These are phyloP conservation scores for Coreoperca whiteheadi DNA, from an alignment of 2,113 vertebrate species.

Conservation along the genomic window DNA sequence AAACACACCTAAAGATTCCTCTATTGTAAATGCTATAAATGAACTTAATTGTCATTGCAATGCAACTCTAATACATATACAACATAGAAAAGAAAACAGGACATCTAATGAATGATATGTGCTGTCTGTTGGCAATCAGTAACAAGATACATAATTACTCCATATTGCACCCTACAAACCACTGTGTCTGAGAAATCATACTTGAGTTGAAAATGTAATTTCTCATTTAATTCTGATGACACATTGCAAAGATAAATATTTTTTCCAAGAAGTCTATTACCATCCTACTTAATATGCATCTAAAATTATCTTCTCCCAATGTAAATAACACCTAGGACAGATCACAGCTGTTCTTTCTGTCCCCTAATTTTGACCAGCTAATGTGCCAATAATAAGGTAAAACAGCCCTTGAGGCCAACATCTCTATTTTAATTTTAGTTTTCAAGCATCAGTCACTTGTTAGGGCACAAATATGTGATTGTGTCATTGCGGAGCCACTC, in stretches of 20 bases:
- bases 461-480: constrained; percentile 31
- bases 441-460: constrained; percentile 49
- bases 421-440: constrained; percentile 27
- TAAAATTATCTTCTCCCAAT: not conserved
- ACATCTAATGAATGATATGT: not conserved
- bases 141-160: not conserved
- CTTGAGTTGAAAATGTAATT: not conserved
- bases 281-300: not conserved
- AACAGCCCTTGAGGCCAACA: constrained; percentile 14
- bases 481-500: constrained; percentile 40
- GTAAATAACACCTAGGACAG: constrained; percentile 5
- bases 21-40: not conserved
- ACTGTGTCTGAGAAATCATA: not conserved
- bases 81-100: not conserved
- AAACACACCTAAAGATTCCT: not conserved
- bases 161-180: not conserved
- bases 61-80: not conserved
- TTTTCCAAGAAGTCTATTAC: not conserved
- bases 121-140: not conserved
- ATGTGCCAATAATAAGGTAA: constrained; percentile 29
- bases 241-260: not conserved
- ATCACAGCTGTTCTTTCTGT: constrained; percentile 39
- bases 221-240: not conserved
- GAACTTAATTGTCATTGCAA: not conserved
- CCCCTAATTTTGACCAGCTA: constrained; percentile 32